Evolutionary conservation across 2,888 invertebrate genomes (phyloP), one percentile per base, ranked within the genome.

Genomic region (Linnaemya tessellans): DNA sequence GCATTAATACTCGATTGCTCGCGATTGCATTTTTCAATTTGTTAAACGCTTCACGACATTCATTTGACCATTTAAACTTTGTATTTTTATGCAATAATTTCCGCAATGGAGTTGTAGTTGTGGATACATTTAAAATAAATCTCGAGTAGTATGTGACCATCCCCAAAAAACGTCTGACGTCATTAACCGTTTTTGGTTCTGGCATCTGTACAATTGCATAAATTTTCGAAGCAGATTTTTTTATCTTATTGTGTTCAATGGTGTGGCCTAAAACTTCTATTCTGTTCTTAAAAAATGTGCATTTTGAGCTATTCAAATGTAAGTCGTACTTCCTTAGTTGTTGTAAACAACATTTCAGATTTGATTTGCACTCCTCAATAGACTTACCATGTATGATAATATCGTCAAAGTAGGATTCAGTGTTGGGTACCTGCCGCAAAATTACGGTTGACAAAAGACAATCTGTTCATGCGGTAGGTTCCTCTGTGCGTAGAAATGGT

Each of bases 291-390:
- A 60, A 77, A 49, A 80, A 77, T 56, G 60, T 41, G 46, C 51
- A 77, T 38, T 84, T 84, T 56, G 56, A 30, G 38, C 58, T n/a
- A n/a, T 84, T 84, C 46, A 80, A n/a, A 30, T 81, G 80, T 35
- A 82, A 60, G 54, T 85, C 85, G 58, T 70, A 75, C 62, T 75
- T 78, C 46, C 80, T 22, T 11, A 68, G 41, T 38, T 38, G 25
- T 15, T 11, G 15, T 41, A 41, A 64, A 22, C 35, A 35, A 18
- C 10, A 8, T 18, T 8, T 5, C 38, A 84, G 35, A 54, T 78
- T 62, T n/a, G 54, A 25, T 25, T 77, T 49, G 56, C 58, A 62
- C 38, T 54, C 51, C 13, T 35, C 13, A n/a, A n/a, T n/a, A 8
- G 62, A 51, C 4, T 30, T 13, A 0, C 74, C 64, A n/a, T 64